Percentiles rank a stretch among this genome's conserved stretches.
phyloP scores from a whole-genome alignment of 2,113 vertebrate species.

The Mustelus asterias region DNA sequence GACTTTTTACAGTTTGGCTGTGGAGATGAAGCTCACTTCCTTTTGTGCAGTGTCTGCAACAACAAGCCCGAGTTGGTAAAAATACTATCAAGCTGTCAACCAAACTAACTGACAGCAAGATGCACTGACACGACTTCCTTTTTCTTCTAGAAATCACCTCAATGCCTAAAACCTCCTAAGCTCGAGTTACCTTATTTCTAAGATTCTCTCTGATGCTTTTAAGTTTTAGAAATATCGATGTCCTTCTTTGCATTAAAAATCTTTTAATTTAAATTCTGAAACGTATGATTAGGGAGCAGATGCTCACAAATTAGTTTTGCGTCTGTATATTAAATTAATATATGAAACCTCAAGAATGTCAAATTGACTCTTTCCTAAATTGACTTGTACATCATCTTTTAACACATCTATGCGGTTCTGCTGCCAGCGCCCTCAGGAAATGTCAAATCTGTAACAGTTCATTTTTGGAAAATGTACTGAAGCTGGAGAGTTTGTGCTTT shows the following conservation, averaged over 20 bases:
- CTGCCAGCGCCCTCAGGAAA: slow-evolving; percentile 19
- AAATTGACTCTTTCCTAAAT: slow-evolving; percentile 18
- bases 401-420: background rate
- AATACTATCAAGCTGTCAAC: slow-evolving; percentile 47
- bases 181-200: slow-evolving; percentile 45
- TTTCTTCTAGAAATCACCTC: slow-evolving; percentile 55
- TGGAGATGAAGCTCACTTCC: slow-evolving; percentile 49
- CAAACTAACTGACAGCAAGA: slow-evolving; percentile 43
- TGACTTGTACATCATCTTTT: slow-evolving; percentile 22
- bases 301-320: slow-evolving; percentile 9
- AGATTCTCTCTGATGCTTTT: background rate
- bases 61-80: slow-evolving; percentile 39
- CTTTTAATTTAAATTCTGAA: background rate
- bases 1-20: slow-evolving; percentile 45
- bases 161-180: slow-evolving; percentile 39
- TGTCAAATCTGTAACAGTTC: slow-evolving; percentile 32
- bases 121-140: slow-evolving; percentile 43
- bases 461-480: slow-evolving; percentile 27
- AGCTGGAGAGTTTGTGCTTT: slow-evolving; percentile 25
- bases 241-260: background rate
- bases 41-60: slow-evolving; percentile 41
- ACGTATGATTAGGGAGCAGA: background rate
- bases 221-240: background rate
- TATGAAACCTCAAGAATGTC: background rate
- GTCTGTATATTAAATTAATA: background rate